Base-by-base conservation (phyloP, 2,797 vertebrate genomes). In the Sciurus carolinensis region DNA sequence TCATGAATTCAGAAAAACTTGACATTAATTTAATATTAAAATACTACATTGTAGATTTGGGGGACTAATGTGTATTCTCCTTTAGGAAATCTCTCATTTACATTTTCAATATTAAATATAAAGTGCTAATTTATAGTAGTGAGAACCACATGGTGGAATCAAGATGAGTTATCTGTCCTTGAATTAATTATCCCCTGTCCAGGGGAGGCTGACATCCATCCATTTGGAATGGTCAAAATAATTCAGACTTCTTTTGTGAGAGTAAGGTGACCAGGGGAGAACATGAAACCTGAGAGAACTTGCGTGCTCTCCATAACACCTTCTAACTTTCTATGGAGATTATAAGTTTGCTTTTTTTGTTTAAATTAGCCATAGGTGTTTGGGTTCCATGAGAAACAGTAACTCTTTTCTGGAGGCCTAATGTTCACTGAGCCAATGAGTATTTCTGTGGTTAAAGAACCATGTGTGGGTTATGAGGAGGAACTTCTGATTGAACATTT, bases 361-460 rank as follows among this genome's bases (percentile, higher is more conserved):
- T 17, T 77, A 57, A 88, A 59, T 71, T 39, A 79, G 47, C 17
- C n/a, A 28, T 80, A 66, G 28, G 47, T 84, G 0, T 90, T 90
- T 92, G 47, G 67, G 36, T 90, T 86, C 83, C 54, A 71, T 69
- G 76, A 87, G 59, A 94, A 85, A 50, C 26, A 71, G 83, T 88
- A 42, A 75, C 18, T 93, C 28, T 54, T 47, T 30, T 77, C 13
- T 73, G 12, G 26, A 69, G 69, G 28, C 30, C 33, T 88, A 57
- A n/a, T 47, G 33, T 82, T 96, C 39, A 81, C 18, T 84, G 36
- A 87, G 72, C 44, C 22, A 71, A 2, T 39, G 66, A 87, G 24
- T 33, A 33, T 26, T 85, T 92, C 13, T 0, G 11, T 92, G 89
- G 79, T 59, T 26, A 18, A 52, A 87, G 83, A 73, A 22, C 9